Evolutionary conservation across 2,888 invertebrate species (phyloP).

Genomic region (Scaptomyza caliginosa): DNA sequence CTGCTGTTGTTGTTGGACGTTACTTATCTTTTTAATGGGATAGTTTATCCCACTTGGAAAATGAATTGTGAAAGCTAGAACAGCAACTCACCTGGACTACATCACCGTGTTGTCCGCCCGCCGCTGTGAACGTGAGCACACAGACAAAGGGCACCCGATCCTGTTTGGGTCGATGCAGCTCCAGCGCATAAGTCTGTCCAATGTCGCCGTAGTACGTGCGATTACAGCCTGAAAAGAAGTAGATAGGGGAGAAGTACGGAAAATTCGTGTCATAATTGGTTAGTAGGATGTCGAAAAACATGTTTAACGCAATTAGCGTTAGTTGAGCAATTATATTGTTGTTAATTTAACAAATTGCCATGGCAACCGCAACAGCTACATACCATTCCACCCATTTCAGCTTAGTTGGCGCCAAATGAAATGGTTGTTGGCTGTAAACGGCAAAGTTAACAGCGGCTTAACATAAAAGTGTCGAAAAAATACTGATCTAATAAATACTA

Average conservation of each 20-base stretch:
- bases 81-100: constrained; percentile 89
- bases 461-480: not conserved
- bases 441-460: constrained; percentile 42
- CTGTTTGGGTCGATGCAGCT: constrained; percentile 93
- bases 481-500: not conserved
- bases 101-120: constrained; percentile 92
- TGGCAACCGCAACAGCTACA: constrained; percentile 49
- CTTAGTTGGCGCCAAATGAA: constrained; percentile 9
- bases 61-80: constrained; percentile 61
- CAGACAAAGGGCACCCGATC: constrained; percentile 95
- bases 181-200: constrained; percentile 93
- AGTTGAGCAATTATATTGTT: constrained; percentile 57
- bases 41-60: constrained; percentile 70
- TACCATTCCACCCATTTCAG: not conserved
- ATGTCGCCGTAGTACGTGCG: constrained; percentile 95
- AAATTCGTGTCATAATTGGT: constrained; percentile 15
- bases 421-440: constrained; percentile 31
- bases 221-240: constrained; percentile 87
- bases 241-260: not conserved
- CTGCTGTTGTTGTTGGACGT: constrained; percentile 22
- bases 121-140: constrained; percentile 93
- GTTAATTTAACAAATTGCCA: constrained; percentile 29
- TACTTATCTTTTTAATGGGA: constrained; percentile 76
- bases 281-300: constrained; percentile 22
- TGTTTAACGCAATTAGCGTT: constrained; percentile 64